phyloP scores from a whole-genome alignment of 2,888 invertebrate species.

The Stenodera caucasica region DNA sequence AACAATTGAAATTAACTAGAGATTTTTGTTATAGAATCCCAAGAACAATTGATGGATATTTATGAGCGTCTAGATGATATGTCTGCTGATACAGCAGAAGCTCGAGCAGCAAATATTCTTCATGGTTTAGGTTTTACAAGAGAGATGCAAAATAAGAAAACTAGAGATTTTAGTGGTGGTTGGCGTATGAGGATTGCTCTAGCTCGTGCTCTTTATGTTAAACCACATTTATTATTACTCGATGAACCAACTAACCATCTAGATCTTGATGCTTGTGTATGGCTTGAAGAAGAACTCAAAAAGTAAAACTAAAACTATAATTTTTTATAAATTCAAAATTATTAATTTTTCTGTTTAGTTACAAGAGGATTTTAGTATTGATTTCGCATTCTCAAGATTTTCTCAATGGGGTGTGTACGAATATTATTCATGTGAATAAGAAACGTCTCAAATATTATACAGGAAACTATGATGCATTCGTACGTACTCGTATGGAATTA shows the following conservation, averaged over 20 bases:
- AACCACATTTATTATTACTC: constrained; percentile 92
- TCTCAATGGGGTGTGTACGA: constrained; percentile 95
- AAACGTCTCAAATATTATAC: constrained; percentile 93
- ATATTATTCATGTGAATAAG: constrained; percentile 94
- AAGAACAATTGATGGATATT: constrained; percentile 96
- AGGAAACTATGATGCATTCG: constrained; percentile 92
- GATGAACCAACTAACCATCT: constrained; percentile 97
- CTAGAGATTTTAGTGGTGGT: constrained; percentile 88
- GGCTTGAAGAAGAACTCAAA: constrained; percentile 98
- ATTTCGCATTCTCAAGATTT: constrained; percentile 99
- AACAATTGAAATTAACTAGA: constrained; percentile 7
- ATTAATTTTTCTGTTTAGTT: constrained; percentile 58
- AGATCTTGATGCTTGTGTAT: constrained; percentile 98
- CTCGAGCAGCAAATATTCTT: constrained; percentile 90
- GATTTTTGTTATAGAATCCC: constrained; percentile 67
- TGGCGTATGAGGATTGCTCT: constrained; percentile 99
- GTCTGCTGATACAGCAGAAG: constrained; percentile 93
- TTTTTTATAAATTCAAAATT: constrained; percentile 6
- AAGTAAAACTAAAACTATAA: constrained; percentile 58
- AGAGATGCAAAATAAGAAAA: constrained; percentile 82
- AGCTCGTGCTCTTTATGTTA: constrained; percentile 95
- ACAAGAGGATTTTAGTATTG: constrained; percentile 94
- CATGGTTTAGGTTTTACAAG: constrained; percentile 94
- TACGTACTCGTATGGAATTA: constrained; percentile 89
- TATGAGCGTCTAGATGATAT: constrained; percentile 98